Percentiles rank a stretch among this genome's conserved stretches.
Evolutionary conservation across 2,888 invertebrate species (phyloP).

Genomic region (Drosophila kanekoi): DNA sequence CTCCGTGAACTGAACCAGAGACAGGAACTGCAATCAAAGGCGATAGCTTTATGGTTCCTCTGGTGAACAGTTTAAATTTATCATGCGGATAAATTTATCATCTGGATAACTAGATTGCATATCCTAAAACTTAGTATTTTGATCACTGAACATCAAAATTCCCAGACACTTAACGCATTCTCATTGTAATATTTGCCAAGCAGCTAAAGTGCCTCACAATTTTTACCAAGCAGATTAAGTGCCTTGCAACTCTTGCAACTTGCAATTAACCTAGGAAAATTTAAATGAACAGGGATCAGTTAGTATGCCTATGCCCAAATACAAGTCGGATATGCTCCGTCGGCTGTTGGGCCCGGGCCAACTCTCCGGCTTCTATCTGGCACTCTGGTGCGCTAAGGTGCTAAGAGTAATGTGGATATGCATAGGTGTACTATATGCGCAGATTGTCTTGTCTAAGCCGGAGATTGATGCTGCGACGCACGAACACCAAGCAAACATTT

Average conservation of each 20-base stretch:
- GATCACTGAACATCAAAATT: too few species aligned
- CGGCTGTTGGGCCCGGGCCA: background rate
- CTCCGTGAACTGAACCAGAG: too few species aligned
- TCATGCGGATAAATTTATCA: too few species aligned
- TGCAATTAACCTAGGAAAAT: background rate
- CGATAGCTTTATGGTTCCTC: too few species aligned
- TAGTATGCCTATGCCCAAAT: too few species aligned
- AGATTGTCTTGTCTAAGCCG: slow-evolving; percentile 71
- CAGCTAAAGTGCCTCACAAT: background rate
- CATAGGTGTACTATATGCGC: slow-evolving; percentile 29
- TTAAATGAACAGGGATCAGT: background rate
- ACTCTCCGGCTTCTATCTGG: slow-evolving; percentile 14
- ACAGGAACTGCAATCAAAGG: too few species aligned
- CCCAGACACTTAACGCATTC: too few species aligned
- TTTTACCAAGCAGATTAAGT: background rate
- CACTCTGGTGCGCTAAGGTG: slow-evolving; percentile 45
- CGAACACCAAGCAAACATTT: slow-evolving; percentile 3
- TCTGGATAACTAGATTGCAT: too few species aligned
- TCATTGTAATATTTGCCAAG: background rate
- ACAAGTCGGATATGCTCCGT: slow-evolving; percentile 1
- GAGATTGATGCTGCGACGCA: slow-evolving; percentile 66
- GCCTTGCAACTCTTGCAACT: background rate
- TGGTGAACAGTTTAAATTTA: too few species aligned
- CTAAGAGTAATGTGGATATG: slow-evolving; percentile 43
- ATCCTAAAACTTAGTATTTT: too few species aligned